phyloP scores from a whole-genome alignment of 2,797 vertebrate species.

The Rhabdophis nuchalis region DNA sequence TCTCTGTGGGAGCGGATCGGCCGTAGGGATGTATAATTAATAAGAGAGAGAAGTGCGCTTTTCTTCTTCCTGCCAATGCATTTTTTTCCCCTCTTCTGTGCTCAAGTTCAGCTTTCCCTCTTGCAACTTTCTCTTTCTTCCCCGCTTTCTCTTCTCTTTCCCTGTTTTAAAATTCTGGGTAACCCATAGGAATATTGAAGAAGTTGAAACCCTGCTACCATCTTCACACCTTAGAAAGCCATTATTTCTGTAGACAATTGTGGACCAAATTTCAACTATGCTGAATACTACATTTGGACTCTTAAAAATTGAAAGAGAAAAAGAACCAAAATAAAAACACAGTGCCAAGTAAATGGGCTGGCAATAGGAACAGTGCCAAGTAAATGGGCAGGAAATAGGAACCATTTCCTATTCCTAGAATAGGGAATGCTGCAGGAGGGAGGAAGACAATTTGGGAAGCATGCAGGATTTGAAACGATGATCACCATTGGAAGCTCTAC shows the following conservation, averaged over 20 bases:
- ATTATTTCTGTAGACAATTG: background rate
- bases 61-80: background rate
- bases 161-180: background rate
- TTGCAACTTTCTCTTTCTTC: background rate
- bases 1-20: too few relatives aligned
- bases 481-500: background rate
- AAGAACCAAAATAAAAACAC: background rate
- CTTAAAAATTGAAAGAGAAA: background rate
- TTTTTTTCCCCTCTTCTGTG: background rate
- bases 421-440: background rate
- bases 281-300: background rate
- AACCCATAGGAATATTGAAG: background rate
- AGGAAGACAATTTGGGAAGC: background rate
- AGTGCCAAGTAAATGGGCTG: background rate
- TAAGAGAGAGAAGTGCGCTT: background rate
- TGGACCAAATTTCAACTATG: background rate
- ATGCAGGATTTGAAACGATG: background rate
- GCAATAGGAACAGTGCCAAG: background rate
- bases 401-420: background rate
- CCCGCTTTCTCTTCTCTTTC: background rate
- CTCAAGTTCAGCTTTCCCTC: background rate
- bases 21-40: too few relatives aligned
- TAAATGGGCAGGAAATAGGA: background rate
- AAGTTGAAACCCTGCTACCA: background rate
- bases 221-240: background rate